Evolutionary conservation across 2,888 invertebrate species (phyloP), one percentile per base, ranked within the genome.

Genomic region (Chrysomela aeneicollis): DNA sequence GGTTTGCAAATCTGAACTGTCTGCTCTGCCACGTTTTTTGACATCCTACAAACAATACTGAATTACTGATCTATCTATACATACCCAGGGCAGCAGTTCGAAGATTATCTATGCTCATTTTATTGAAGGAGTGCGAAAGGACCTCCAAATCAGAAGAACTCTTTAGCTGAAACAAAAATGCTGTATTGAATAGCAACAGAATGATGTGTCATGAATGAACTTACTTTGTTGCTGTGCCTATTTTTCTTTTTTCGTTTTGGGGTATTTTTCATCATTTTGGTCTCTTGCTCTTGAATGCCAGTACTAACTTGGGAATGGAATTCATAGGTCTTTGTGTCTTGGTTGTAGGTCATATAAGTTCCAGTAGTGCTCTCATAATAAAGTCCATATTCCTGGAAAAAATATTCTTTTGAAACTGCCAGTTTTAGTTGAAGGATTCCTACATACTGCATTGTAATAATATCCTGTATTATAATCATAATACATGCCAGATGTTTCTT

Each of bases 331-430:
- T 92, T 87, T 58, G 88, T 91, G 30, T 89, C 87, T 72, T 90
- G 87, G 74, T 95, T 91, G 78, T 93, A 96, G 74, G 87, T 88
- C 77, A 94, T 92, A 81, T 96, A 97, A 61, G 90, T 92, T 2
- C 92, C 92, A 30, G 90, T 90, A 70, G 91, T 89, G 5, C 93
- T 92, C 82, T 97, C 95, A 79, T 96, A 97, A 80, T 95, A 96
- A 26, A 97, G 84, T 1, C 93, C 92, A 75, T 91, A 88, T 80
- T 92, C 92, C 95, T 96, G 76, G 47, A 83, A 73, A 58, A 32
- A 66, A 50, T 57, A 18, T 52, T 26, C 26, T 18, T 42, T 50
- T 37, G 30, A 35, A 12, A 4, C 15, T n/a, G 12, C 9, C 26
- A 26, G 26, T 26, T 26, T 26, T 26, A 26, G 26, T 26, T n/a